phyloP scores from a whole-genome alignment of 2,797 vertebrate species.

The Hippopotamyrus pictus region DNA sequence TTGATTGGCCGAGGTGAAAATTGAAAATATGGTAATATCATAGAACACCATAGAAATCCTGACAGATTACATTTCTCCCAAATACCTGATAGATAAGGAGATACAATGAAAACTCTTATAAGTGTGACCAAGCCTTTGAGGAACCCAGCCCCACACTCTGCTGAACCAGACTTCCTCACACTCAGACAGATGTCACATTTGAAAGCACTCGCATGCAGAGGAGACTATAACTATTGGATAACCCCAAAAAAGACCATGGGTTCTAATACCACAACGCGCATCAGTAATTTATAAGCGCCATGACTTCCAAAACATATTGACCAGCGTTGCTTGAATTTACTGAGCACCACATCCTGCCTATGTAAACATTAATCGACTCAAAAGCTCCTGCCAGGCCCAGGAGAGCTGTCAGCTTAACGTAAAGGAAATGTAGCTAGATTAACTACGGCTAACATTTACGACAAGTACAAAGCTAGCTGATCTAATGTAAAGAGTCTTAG shows the following conservation, averaged over 20 bases:
- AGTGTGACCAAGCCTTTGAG: slow-evolving; percentile 19
- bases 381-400: neutral
- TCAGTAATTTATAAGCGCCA: neutral
- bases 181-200: neutral
- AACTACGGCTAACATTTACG: neutral
- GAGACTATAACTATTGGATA: neutral
- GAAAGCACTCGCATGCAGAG: neutral
- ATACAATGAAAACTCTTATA: slow-evolving; percentile 23
- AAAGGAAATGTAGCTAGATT: neutral
- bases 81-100: slow-evolving; percentile 15
- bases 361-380: neutral
- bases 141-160: neutral
- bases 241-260: neutral
- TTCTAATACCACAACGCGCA: neutral
- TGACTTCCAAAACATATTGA: neutral
- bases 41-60: slow-evolving; percentile 19
- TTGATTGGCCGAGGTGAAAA: slow-evolving; percentile 26
- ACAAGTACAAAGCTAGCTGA: neutral
- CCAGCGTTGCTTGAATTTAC: neutral
- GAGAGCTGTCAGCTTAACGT: neutral
- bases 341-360: neutral
- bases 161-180: neutral
- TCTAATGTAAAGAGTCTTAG: neutral
- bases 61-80: slow-evolving; percentile 15
- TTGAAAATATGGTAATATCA: slow-evolving; percentile 31